Base-by-base conservation (phyloP, 2,797 vertebrate species). In the Lagodon rhomboides region DNA sequence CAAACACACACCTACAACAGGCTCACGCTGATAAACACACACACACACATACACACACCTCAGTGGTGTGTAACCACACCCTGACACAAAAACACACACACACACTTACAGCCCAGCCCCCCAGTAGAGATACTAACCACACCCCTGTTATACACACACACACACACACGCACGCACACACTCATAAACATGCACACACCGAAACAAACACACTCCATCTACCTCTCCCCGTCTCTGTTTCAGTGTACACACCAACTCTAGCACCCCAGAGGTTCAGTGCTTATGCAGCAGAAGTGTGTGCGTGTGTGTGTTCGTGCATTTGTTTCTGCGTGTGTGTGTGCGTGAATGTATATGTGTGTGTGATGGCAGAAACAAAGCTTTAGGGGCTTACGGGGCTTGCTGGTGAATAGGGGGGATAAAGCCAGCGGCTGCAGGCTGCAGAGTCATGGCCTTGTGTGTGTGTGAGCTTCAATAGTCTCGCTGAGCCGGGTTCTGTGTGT, bases 241-340 rank as follows among this genome's bases (percentile, higher is more conserved):
- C 79, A 79, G 77, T 82, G 66, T 83, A 83, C 77, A 77, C 63
- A 46, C 81, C 83, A 89, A 77, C 86, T 84, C 75, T 41, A 56
- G 80, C 1, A 75, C 82, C 93, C 91, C 89, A 89, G 60, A 90
- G 92, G 88, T 91, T 92, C 93, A 89, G 75, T 96, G 96, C 95
- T 95, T 96, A 96, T 94, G 89, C 95, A 97, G 96, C 96, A 97
- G 91, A 93, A 95, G 88, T 51, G 62, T 70, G 75, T 76, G 74
- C 77, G 73, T 85, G 43, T 69, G 78, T 71, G 76, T 77, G 55
- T 68, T 65, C 81, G 84, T 87, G 80, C 80, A 76, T 71, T 73
- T 86, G 54, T 68, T 38, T 38, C 60, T 64, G 77, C 71, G 79
- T 73, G 78, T 85, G 56, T 49, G 54, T 75, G 59, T 79, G 43